Conservation (phyloP, 2,888 invertebrate species). For the Capitulum mitella region DNA sequence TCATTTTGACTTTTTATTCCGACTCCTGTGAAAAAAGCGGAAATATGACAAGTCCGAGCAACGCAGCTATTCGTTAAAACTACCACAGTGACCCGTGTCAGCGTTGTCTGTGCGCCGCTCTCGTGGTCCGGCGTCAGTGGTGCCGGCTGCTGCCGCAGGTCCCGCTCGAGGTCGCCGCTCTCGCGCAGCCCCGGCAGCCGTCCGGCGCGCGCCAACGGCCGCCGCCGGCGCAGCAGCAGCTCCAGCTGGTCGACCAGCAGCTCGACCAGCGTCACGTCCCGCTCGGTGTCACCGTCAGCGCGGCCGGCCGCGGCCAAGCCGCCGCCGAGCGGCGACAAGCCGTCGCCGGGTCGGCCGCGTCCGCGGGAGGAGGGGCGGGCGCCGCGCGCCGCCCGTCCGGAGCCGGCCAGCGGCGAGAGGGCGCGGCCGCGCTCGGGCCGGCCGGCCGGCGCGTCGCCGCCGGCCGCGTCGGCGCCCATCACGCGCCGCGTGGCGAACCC, state of each 20-base stretch:
- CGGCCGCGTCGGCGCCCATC: neutral
- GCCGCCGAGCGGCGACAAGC: slow-evolving; percentile 72
- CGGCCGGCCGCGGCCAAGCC: slow-evolving; percentile 56
- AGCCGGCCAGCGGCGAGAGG: slow-evolving; percentile 75
- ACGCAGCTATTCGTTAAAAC: too few species aligned
- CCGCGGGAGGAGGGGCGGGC: neutral
- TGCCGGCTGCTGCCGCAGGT: too few species aligned
- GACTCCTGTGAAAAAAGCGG: too few species aligned
- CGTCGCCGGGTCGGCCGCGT: neutral
- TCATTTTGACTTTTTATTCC: too few species aligned
- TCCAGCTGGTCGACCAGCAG: slow-evolving; percentile 26
- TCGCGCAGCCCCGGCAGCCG: slow-evolving; percentile 30
- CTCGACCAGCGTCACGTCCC: slow-evolving; percentile 36
- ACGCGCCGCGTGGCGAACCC: slow-evolving; percentile 11
- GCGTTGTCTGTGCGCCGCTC: slow-evolving; percentile 29
- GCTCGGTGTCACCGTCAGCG: slow-evolving; percentile 39
- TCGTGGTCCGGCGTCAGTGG: too few species aligned
- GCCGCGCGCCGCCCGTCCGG: slow-evolving; percentile 50
- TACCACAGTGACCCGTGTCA: too few species aligned
- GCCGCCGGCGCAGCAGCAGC: neutral
- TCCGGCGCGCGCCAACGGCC: slow-evolving; percentile 22
- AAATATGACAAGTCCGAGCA: too few species aligned
- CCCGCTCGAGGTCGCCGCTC: slow-evolving; percentile 40
- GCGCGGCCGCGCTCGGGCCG: neutral
- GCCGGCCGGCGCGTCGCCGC: neutral